These are phyloP conservation scores for Epinephelus lanceolatus DNA, from an alignment of 2,113 vertebrate species.

Conservation along the genomic window DNA sequence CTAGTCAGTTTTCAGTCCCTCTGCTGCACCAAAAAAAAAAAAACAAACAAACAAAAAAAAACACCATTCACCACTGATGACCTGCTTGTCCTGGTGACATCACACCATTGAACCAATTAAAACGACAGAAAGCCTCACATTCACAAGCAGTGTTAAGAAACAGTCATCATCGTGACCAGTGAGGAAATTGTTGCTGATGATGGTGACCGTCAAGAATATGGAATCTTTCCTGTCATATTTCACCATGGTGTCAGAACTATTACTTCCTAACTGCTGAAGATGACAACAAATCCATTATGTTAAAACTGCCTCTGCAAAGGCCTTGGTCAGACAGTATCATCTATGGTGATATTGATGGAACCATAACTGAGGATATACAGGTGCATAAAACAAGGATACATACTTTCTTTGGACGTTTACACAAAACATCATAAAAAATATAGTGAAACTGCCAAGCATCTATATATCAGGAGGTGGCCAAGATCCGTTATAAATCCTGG, in stretches of 20 bases:
- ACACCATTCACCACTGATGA: conserved; percentile 44
- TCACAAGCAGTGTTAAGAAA: not conserved
- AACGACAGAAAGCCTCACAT: not conserved
- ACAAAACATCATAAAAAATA: not conserved
- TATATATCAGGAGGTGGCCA: not conserved
- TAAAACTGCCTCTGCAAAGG: not conserved
- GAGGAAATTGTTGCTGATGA: not conserved
- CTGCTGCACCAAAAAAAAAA: conserved; percentile 37
- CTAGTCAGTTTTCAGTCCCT: conserved; percentile 60
- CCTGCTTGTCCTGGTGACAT: not conserved
- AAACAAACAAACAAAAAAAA: conserved; percentile 24
- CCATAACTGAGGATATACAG: not conserved
- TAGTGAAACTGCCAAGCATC: too few relatives aligned
- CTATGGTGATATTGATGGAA: not conserved
- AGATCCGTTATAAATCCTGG: not conserved
- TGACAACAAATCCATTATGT: not conserved
- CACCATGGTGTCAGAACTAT: not conserved
- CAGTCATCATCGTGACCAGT: not conserved
- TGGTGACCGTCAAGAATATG: not conserved
- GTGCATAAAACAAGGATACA: not conserved
- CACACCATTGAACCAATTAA: not conserved
- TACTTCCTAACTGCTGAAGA: not conserved
- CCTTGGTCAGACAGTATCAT: too few relatives aligned
- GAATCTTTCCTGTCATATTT: not conserved
- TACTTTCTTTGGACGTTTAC: not conserved